Evolutionary conservation across 2,797 vertebrate genomes (phyloP).

Genomic region (Neopelma chrysocephalum): DNA sequence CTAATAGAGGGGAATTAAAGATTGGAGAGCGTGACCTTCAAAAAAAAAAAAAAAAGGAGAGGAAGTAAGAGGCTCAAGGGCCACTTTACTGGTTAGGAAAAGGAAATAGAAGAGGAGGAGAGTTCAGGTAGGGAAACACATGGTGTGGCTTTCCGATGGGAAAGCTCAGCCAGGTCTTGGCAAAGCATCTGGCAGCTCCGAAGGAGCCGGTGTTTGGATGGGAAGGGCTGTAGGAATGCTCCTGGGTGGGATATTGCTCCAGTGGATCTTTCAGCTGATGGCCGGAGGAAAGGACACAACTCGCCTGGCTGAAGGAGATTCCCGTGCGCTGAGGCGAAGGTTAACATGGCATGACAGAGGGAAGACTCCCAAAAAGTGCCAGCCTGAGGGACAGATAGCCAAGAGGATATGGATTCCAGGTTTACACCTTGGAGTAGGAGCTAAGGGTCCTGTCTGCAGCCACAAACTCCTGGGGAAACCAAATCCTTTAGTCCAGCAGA

Average conservation of each 20-base stretch:
- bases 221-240: not conserved
- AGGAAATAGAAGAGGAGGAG: not conserved
- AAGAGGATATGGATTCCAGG: not conserved
- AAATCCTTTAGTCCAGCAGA: not conserved
- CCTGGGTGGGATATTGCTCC: not conserved
- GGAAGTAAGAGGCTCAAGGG: not conserved
- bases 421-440: not conserved
- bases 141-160: rapidly evolving
- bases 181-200: not conserved
- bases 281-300: not conserved
- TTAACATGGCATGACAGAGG: rapidly evolving
- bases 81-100: not conserved
- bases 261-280: not conserved
- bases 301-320: not conserved
- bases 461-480: not conserved
- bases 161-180: not conserved
- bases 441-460: not conserved
- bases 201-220: rapidly evolving
- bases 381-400: not conserved
- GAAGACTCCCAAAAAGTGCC: not conserved
- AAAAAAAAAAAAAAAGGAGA: not conserved
- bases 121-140: not conserved
- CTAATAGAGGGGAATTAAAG: not conserved
- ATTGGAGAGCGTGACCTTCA: not conserved
- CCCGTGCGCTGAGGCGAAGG: rapidly evolving